These are phyloP conservation scores for Leptodactylus fallax DNA, from an alignment of 2,797 vertebrate species.

Conservation along the genomic window DNA sequence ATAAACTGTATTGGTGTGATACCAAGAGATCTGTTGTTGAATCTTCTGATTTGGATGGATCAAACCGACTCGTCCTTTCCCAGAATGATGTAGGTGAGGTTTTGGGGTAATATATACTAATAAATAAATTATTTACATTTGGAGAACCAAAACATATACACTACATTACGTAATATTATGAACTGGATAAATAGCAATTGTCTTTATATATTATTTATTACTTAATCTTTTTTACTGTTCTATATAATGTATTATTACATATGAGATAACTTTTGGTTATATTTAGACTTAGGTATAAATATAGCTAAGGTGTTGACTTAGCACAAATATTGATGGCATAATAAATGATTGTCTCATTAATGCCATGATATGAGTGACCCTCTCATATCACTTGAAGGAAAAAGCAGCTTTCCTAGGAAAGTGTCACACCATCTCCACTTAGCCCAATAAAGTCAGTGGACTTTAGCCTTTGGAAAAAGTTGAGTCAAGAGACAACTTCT, in stretches of 20 bases:
- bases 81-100: conserved; percentile 97
- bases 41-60: conserved; percentile 86
- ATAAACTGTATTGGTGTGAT: conserved; percentile 93
- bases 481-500: not conserved
- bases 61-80: conserved; percentile 81
- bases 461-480: too few species aligned
- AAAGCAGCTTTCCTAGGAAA: not conserved
- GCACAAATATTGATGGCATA: not conserved
- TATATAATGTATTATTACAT: too few species aligned
- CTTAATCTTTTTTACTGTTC: too few species aligned
- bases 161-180: not conserved
- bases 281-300: too few species aligned
- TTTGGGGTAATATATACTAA: conserved; percentile 68
- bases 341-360: not conserved
- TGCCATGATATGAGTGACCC: not conserved
- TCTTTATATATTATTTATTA: not conserved
- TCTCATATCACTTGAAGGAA: not conserved
- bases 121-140: not conserved
- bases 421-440: not conserved
- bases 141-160: not conserved
- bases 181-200: not conserved
- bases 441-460: not conserved
- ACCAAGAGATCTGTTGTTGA: conserved; percentile 81
- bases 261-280: too few species aligned
- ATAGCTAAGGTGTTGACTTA: not conserved